Base-by-base conservation (phyloP, 2,113 vertebrate species). In the Pithys albifrons region DNA sequence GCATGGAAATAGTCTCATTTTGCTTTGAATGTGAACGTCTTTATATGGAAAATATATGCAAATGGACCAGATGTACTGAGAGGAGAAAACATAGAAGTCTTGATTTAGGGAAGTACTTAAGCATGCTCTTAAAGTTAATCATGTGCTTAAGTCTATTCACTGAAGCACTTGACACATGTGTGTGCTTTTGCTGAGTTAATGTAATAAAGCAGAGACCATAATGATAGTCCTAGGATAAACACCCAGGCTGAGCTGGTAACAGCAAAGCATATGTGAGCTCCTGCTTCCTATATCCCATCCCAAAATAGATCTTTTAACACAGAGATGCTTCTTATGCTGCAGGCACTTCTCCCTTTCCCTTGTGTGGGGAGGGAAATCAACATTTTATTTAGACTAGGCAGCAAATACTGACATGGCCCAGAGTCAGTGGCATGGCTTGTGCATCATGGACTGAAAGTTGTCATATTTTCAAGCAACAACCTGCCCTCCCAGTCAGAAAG, bases 81-180 rank as follows among this genome's bases (percentile, higher is more conserved):
- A 96, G 78, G 74, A 23, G 49, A 69, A 93, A 94, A 89, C 88
- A 85, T 31, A 94, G 94, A 95, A 93, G 70, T 83, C 37, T 77
- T 97, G 94, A 96, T 97, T 97, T 96, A 95, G 95, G 45, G 1
- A 94, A 95, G 87, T 96, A 74, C 96, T 96, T 97, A 97, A 96
- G 96, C 94, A 91, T 73, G 10, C 84, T 95, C 94, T 95, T 95
- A 96, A 97, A 95, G 93, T 97, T 91, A 96, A 97, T 95, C 93
- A 95, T 95, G 93, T 96, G 91, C 96, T 95, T 97, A 96, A 97
- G 95, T 96, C 93, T 95, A 95, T 97, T 97, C 96, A 95, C 48
- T 96, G 93, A 75, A 95, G 66, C 73, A 91, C 95, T 96, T 89
- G 89, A 91, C 89, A 92, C 96, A 85, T 93, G 87, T 96, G 95